Conservation (phyloP, 2,888 invertebrate genomes). For the Hirtodrosophila cameraria region DNA sequence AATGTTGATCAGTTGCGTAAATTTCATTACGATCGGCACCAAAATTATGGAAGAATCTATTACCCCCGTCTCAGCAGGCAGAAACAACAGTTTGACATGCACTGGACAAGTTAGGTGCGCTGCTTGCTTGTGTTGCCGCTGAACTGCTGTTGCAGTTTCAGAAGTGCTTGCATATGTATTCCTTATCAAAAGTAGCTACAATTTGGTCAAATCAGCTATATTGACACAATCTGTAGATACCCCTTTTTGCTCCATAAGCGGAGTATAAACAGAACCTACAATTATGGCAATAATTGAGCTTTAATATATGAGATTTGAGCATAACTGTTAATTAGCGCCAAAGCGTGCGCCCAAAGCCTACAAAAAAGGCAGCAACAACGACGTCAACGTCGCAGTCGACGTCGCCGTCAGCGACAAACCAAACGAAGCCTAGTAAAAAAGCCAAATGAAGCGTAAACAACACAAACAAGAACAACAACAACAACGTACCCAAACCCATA, state of each 20-base stretch:
- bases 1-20: no score
- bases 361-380: constrained; percentile 44
- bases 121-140: no score
- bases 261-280: constrained; percentile 36
- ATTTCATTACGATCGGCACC: no score
- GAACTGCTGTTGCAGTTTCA: no score
- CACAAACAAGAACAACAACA: constrained; percentile 32
- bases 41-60: no score
- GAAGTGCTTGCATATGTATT: no score
- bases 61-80: no score
- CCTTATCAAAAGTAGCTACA: no score
- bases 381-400: constrained; percentile 1
- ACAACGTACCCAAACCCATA: constrained; percentile 44
- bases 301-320: constrained; percentile 58
- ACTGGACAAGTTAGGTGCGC: no score
- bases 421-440: constrained; percentile 43
- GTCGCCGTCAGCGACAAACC: constrained; percentile 26
- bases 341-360: constrained; percentile 39
- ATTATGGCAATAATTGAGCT: constrained; percentile 61
- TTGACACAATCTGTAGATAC: no score
- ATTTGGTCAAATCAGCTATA: no score
- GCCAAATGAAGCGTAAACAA: constrained; percentile 75
- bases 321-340: constrained; percentile 64
- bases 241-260: background rate
- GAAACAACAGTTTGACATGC: no score